Evolutionary conservation across 2,888 invertebrate species (phyloP).

Genomic region (Cheilosia vulpina): DNA sequence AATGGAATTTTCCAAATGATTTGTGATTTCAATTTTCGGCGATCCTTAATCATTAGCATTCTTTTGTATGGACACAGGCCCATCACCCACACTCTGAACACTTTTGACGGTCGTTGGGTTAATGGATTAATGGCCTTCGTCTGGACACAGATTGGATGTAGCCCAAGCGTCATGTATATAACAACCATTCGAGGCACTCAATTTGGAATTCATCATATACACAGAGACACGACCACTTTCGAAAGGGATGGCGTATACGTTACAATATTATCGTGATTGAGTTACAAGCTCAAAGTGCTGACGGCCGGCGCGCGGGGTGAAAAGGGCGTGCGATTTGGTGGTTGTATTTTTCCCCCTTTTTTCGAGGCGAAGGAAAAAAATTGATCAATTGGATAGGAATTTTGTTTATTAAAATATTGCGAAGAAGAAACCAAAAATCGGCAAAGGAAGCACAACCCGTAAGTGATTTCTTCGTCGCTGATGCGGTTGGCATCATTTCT

Average conservation of each 20-base stretch:
- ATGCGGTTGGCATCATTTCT: background rate
- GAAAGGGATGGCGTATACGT: slow-evolving; percentile 46
- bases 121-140: slow-evolving; percentile 33
- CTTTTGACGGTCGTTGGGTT: background rate
- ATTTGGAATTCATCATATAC: slow-evolving; percentile 23
- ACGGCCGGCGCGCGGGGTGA: background rate
- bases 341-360: background rate
- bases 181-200: slow-evolving; percentile 13
- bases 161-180: background rate
- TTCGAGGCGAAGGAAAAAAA: background rate
- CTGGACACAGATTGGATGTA: background rate
- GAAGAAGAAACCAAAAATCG: background rate
- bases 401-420: slow-evolving; percentile 29
- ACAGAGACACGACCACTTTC: background rate
- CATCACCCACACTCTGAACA: too few species aligned
- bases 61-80: background rate
- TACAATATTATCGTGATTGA: slow-evolving; percentile 25
- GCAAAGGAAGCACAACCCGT: background rate
- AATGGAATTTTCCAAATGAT: slow-evolving; percentile 48
- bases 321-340: slow-evolving; percentile 31
- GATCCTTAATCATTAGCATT: slow-evolving; percentile 37
- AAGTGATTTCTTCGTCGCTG: background rate
- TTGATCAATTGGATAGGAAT: slow-evolving; percentile 29
- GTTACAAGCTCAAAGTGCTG: background rate
- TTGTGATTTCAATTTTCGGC: slow-evolving; percentile 40